Conservation (phyloP, 2,797 vertebrate species). For the Peromyscus nudipes region DNA sequence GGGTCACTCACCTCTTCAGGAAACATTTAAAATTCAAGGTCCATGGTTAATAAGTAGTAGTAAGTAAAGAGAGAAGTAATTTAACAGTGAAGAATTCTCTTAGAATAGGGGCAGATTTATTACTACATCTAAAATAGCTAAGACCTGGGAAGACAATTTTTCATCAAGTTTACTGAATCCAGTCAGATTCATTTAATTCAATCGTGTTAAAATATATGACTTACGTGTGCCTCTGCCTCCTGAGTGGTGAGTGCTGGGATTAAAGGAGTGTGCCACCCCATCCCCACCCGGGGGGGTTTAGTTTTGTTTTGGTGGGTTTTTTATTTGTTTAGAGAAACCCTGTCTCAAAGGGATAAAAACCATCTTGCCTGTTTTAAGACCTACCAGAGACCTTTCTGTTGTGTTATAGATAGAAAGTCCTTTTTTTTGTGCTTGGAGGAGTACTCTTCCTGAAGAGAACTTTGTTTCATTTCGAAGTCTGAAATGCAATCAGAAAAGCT, state of each 20-base stretch:
- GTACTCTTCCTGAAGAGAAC: not conserved
- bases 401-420: not conserved
- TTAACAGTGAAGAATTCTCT: constrained; percentile 32
- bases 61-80: constrained; percentile 14
- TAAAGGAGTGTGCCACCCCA: not conserved
- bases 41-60: not conserved
- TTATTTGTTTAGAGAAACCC: not conserved
- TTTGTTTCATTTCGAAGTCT: not conserved
- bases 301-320: not conserved
- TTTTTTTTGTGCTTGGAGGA: not conserved
- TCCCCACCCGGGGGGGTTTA: not conserved
- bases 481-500: constrained; percentile 44
- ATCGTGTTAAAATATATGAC: constrained; percentile 48
- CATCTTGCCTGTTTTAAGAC: not conserved
- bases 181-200: not conserved
- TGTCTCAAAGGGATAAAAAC: not conserved
- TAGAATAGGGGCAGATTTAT: not conserved
- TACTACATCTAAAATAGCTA: constrained; percentile 24
- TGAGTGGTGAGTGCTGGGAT: not conserved
- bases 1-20: not conserved
- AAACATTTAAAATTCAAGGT: constrained; percentile 36
- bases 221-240: not conserved
- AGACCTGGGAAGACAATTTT: constrained; percentile 13
- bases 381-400: not conserved
- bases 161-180: constrained; percentile 8